A percentile compares a stretch with the other conserved stretches of the same genome.
Evolutionary conservation across 2,888 invertebrate genomes (phyloP).

Genomic region (Microctonus hyperodae): DNA sequence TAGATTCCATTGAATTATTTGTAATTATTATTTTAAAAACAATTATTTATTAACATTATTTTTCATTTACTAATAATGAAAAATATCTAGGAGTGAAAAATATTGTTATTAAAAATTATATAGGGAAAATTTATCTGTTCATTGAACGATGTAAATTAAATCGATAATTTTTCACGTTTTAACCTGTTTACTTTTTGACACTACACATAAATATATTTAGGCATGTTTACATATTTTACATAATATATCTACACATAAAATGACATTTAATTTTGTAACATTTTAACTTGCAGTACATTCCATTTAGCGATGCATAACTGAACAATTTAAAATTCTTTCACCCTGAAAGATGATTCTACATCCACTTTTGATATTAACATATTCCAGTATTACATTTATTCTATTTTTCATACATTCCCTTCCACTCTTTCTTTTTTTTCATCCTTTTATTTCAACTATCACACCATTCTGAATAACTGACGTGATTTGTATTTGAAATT

Average conservation of each 20-base stretch:
- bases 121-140: neutral
- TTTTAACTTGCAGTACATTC: neutral
- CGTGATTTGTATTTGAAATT: conserved; percentile 12
- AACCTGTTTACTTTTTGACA: neutral
- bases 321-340: neutral
- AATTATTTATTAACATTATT: too few species aligned
- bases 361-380: neutral
- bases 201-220: neutral
- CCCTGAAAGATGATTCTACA: neutral
- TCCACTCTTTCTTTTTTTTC: neutral
- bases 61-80: too few species aligned
- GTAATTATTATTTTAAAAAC: too few species aligned
- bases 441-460: neutral
- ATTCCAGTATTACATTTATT: neutral
- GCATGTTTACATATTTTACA: too few species aligned
- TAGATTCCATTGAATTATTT: too few species aligned
- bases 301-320: neutral
- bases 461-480: neutral
- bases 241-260: neutral
- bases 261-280: neutral
- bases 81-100: too few species aligned
- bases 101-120: neutral
- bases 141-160: neutral
- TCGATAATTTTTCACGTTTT: neutral
- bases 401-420: neutral